Base-by-base conservation (phyloP, 2,797 vertebrate species). In the Catharus ustulatus region DNA sequence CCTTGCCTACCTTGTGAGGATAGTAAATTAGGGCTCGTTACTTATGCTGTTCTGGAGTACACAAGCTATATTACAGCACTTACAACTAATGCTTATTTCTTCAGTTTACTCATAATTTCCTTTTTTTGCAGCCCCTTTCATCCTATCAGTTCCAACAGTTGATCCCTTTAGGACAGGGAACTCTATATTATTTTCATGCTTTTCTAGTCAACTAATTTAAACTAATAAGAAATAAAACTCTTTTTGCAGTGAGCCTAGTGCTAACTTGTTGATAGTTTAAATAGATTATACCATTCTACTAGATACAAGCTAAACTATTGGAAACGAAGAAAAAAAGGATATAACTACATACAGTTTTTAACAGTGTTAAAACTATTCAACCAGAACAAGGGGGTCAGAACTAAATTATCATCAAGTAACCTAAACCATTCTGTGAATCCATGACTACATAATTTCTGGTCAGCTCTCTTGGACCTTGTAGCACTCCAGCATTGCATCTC, bases 401-500 rank as follows among this genome's bases (percentile, higher is more conserved):
- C 46, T 46, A 30, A 30, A 23, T 72, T 66, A 36, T 42, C 2
- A 1, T 78, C 34, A 42, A 32, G 6, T 32, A 49, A 62, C 19
- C 42, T 36, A 43, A 75, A 38, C 6, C 30, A n/a, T 66, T 64
- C n/a, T 32, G 34, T 90, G 73, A 66, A 66, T 54, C 52, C 26
- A 36, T 15, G 22, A 48, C 54, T 67, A 5, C 51, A 3, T 66
- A 36, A 34, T n/a, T 84, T 89, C 49, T 40, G 21, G 40, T 52
- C 71, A 32, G 48, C 36, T 85, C 13, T 17, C 29, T 17, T 12
- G n/a, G 45, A 64, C 57, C 23, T 42, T 29, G 14, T 14, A 22
- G n/a, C 5, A 3, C 21, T 32, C 42, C 1, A 8, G 42, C 3
- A 1, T 24, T 34, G 9, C 3, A 6, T 58, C 9, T 1, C 40